phyloP scores from a whole-genome alignment of 2,888 invertebrate genomes.

The Habroteleia sp. region DNA sequence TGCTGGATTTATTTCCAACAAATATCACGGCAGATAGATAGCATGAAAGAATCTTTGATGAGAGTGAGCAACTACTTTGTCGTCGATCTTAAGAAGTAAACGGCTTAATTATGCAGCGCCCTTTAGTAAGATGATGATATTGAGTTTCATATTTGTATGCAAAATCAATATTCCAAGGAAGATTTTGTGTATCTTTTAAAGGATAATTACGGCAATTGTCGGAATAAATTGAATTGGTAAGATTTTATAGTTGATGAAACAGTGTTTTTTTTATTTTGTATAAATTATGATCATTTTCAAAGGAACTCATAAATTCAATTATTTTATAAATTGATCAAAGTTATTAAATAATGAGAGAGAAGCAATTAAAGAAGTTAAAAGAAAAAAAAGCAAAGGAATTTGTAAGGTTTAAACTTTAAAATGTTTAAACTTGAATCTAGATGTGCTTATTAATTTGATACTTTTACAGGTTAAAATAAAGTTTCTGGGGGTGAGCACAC shows the following conservation, averaged over 20 bases:
- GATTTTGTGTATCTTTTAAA: conserved; percentile 33
- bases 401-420: too few species aligned
- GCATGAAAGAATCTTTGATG: conserved; percentile 46
- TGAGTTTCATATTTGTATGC: conserved; percentile 38
- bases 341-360: too few species aligned
- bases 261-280: conserved; percentile 12
- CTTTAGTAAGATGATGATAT: conserved; percentile 35
- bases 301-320: too few species aligned
- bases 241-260: conserved; percentile 4
- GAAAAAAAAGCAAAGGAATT: too few species aligned
- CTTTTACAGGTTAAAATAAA: too few species aligned
- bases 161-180: conserved; percentile 37
- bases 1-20: conserved; percentile 49
- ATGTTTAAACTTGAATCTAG: too few species aligned
- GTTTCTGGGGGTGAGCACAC: too few species aligned
- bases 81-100: conserved; percentile 43
- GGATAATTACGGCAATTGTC: conserved; percentile 33
- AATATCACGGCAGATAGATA: conserved; percentile 37
- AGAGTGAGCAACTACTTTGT: conserved; percentile 45
- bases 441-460: too few species aligned
- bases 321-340: too few species aligned
- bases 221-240: conserved; percentile 31
- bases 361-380: too few species aligned
- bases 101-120: conserved; percentile 47
- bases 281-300: too few species aligned